These are phyloP conservation scores for Drosophila ananassae DNA, from an alignment of 1,140 invertebrate species.

Conservation along the genomic window DNA sequence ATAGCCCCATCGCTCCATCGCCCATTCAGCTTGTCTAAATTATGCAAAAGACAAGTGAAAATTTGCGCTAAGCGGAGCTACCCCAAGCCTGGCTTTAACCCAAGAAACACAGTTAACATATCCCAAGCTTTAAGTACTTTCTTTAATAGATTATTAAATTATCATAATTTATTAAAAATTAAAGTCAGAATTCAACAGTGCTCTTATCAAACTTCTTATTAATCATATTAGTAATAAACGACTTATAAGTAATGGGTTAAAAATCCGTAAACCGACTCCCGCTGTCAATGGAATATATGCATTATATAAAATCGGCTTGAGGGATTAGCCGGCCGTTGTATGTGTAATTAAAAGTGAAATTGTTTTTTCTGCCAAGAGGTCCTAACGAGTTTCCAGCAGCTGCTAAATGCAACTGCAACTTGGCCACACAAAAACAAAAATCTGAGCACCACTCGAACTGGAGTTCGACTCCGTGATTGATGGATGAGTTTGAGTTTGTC, in stretches of 20 bases:
- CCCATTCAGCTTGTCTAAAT: constrained; percentile 62
- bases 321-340: constrained; percentile 55
- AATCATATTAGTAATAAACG: too few relatives aligned
- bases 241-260: constrained; percentile 1
- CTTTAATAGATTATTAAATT: too few relatives aligned
- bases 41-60: constrained; percentile 81
- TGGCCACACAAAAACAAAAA: constrained; percentile 21
- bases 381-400: constrained; percentile 66
- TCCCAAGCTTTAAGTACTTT: too few relatives aligned
- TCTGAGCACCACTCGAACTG: constrained; percentile 36
- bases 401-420: constrained; percentile 30
- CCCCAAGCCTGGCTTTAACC: neutral
- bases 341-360: constrained; percentile 78
- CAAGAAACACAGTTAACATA: neutral
- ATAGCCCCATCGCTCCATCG: constrained; percentile 16
- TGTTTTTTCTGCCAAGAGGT: constrained; percentile 55
- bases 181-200: too few relatives aligned
- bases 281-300: constrained; percentile 25
- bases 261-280: neutral
- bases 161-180: too few relatives aligned
- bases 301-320: constrained; percentile 65
- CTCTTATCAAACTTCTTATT: too few relatives aligned
- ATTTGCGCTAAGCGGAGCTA: constrained; percentile 70
- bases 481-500: constrained; percentile 82
- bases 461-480: constrained; percentile 67